Evolutionary conservation across 2,113 vertebrate genomes (phyloP), one percentile per base, ranked within the genome.

Genomic region (Heterotis niloticus): DNA sequence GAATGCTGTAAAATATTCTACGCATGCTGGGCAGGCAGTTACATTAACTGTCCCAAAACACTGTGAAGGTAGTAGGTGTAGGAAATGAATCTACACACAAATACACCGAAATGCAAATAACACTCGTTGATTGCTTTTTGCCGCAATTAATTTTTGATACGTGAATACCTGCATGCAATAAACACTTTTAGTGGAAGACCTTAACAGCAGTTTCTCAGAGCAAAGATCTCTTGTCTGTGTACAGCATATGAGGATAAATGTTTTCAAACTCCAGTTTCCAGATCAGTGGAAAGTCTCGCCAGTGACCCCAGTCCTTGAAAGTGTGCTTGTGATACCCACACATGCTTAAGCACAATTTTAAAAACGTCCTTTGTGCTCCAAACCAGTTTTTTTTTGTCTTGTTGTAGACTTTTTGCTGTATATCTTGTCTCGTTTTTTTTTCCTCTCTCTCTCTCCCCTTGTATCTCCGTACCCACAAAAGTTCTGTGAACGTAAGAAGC

Each of bases 111-210:
- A 20, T 18, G 24, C 23, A 54, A 57, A 59, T 69, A 28, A 59
- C 2, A 44, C 26, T 24, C 24, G 54, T 12, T 29, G 29, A 34
- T 71, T 71, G 67, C 66, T 44, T 64, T 59, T 62, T 70, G 29
- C 56, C 26, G 26, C 59, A 44, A 60, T 54, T 62, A 7, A 16
- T 62, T 56, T 78, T 62, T n/a, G 28, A 68, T 59, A 71, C 29
- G 16, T 57, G 34, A 51, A 78, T 78, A 78, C 70, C 69, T 78
- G 77, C 77, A 78, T 78, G 77, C 77, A 78, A 71, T 78, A 78
- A 18, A 59, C 24, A 23, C 34, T 18, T 64, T 66, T 52, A 65
- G 75, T 5, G 64, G 62, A 51, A 65, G 75, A 23, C 5, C 18
- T 20, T 17, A 28, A 70, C 18, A 1, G 52, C 9, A 1, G 67